These are phyloP conservation scores for Argyrosomus japonicus DNA, from an alignment of 2,113 vertebrate species.

Conservation along the genomic window DNA sequence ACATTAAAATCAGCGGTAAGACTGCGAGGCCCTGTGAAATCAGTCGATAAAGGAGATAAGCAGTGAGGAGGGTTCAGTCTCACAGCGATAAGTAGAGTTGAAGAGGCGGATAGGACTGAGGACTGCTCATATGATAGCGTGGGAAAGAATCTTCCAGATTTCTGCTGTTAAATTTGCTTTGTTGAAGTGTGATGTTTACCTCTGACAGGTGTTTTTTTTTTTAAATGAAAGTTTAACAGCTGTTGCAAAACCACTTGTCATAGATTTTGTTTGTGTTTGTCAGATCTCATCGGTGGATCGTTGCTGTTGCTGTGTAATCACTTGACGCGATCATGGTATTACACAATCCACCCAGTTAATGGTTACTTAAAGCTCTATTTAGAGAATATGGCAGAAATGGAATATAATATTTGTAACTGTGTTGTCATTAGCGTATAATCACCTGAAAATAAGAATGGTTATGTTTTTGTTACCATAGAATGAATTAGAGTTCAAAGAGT, in stretches of 20 bases:
- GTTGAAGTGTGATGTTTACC: background rate
- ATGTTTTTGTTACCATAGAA: too few relatives aligned
- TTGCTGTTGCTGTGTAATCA: background rate
- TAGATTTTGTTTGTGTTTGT: background rate
- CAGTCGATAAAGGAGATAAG: background rate
- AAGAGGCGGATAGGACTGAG: background rate
- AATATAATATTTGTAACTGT: too few relatives aligned
- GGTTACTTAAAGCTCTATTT: background rate
- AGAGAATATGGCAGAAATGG: too few relatives aligned
- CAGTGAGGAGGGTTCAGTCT: conserved; percentile 19
- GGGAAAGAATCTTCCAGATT: background rate
- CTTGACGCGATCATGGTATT: background rate
- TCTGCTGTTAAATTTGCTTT: background rate
- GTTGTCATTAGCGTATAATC: too few relatives aligned
- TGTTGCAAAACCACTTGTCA: background rate
- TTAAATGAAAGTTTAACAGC: background rate
- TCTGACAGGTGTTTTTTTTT: background rate
- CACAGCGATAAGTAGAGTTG: background rate
- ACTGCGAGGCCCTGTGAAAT: background rate
- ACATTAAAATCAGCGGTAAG: background rate
- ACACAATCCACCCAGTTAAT: background rate
- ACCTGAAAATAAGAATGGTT: too few relatives aligned
- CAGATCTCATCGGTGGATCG: background rate
- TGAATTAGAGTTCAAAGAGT: too few relatives aligned
- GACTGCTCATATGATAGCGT: background rate